Evolutionary conservation across 2,797 vertebrate genomes (phyloP), one percentile per base, ranked within the genome.

Genomic region (Taeniopygia guttata): DNA sequence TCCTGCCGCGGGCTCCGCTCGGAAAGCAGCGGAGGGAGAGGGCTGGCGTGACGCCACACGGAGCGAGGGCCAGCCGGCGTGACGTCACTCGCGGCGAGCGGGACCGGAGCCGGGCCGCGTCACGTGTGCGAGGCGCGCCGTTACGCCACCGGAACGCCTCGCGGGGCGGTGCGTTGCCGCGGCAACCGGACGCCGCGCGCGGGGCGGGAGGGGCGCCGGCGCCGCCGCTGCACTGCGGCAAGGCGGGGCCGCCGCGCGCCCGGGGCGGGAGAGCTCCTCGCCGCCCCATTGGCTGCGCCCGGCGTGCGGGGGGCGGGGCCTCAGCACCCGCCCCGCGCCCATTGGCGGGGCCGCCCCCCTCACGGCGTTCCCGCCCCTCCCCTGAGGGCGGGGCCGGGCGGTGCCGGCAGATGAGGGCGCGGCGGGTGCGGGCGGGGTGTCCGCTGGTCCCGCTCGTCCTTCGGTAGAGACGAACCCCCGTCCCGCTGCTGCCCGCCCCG

Each of bases 151-250:
- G 8, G 0, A 2, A 9, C 51, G 74, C 32, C 38, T 8, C 16
- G 25, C 20, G 55, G 27, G 72, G 62, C 32, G 38, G 43, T 0
- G 63, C 74, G 98, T 99, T 96, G 96, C 98, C 93, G 84, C 38
- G 98, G 97, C 96, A 36, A 98, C 98, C 46, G 58, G 97, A 98
- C 97, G 98, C 98, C 49, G 43, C 49, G 67, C 70, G 85, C 78
- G 86, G 48, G 83, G 60, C 77, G 32, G 62, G 54, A 70, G 83
- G 72, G 89, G 92, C 77, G 73, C 74, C 4, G 46, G 74, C 4
- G 46, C 92, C 84, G 98, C 96, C 94, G 94, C 98, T 98, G 98
- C 98, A 99, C 95, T 99, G 98, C 98, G 98, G 97, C 98, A 98
- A 84, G 95, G 95, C 81, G 10, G 58, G 56, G 84, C 79, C 49